These are phyloP conservation scores for Thecocarcelia acutangulata DNA, from an alignment of 2,888 invertebrate species.

Conservation along the genomic window DNA sequence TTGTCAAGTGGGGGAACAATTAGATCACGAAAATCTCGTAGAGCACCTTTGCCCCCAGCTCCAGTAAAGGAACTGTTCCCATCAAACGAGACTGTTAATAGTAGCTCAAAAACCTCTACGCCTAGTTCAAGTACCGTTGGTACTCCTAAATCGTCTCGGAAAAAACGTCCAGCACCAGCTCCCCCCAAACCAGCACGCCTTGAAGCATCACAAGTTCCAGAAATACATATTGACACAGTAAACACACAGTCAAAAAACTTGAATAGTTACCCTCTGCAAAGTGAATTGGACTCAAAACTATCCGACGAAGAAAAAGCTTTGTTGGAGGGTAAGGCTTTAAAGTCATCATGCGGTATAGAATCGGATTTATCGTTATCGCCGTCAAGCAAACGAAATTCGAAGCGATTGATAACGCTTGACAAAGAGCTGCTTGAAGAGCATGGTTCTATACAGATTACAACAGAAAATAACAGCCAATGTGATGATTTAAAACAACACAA, in stretches of 20 bases:
- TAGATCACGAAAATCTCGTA: conserved; percentile 75
- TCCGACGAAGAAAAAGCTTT: conserved; percentile 78
- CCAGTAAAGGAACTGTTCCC: conserved; percentile 74
- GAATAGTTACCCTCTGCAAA: conserved; percentile 77
- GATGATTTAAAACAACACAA: conserved; percentile 71
- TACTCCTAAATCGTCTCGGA: conserved; percentile 82
- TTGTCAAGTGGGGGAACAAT: conserved; percentile 75
- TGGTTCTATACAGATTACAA: conserved; percentile 18
- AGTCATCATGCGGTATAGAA: conserved; percentile 49
- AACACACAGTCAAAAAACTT: conserved; percentile 74
- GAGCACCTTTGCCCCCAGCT: conserved; percentile 76
- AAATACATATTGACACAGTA: conserved; percentile 64
- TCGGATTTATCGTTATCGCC: conserved; percentile 39
- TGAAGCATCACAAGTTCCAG: conserved; percentile 57
- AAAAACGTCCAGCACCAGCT: conserved; percentile 85
- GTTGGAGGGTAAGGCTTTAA: conserved; percentile 75
- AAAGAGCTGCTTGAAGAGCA: conserved; percentile 73
- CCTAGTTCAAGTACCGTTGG: conserved; percentile 76
- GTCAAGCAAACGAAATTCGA: conserved; percentile 66
- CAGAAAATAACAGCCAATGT: conserved; percentile 60
- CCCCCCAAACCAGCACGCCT: conserved; percentile 75
- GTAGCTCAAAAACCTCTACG: conserved; percentile 73
- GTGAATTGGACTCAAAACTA: conserved; percentile 76
- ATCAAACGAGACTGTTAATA: conserved; percentile 65
- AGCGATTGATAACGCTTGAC: conserved; percentile 75